These are phyloP conservation scores for Daboia siamensis DNA, from an alignment of 2,113 vertebrate genomes.

Conservation along the genomic window DNA sequence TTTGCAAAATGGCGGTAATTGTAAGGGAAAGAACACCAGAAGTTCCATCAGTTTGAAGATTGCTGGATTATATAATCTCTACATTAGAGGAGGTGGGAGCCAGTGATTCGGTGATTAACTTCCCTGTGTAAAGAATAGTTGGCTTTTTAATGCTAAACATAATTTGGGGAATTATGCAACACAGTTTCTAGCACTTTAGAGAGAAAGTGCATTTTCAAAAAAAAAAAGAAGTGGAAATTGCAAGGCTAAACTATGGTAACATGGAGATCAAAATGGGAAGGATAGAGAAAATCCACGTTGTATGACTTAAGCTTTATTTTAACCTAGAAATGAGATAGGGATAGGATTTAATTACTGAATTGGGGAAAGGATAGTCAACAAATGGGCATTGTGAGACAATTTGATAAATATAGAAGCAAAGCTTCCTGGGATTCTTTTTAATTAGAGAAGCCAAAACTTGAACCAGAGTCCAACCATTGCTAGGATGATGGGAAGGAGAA, in stretches of 20 bases:
- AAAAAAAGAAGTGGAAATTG: background rate
- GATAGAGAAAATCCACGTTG: background rate
- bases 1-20: background rate
- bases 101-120: background rate
- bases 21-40: background rate
- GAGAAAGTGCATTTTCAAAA: background rate
- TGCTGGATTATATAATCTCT: background rate
- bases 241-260: background rate
- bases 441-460: background rate
- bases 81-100: background rate
- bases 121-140: background rate
- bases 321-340: background rate
- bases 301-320: background rate
- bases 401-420: background rate
- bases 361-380: background rate
- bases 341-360: background rate
- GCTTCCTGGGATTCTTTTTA: background rate
- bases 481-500: background rate
- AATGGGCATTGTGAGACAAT: background rate
- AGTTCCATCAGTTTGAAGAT: background rate
- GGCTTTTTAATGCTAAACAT: background rate
- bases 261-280: background rate
- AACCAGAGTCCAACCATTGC: background rate
- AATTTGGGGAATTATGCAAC: background rate
- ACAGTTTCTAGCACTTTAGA: background rate